Percentiles rank a stretch among this genome's conserved stretches.
Evolutionary conservation across 2,888 invertebrate species (phyloP).

Genomic region (Reticulitermes lucifugus): DNA sequence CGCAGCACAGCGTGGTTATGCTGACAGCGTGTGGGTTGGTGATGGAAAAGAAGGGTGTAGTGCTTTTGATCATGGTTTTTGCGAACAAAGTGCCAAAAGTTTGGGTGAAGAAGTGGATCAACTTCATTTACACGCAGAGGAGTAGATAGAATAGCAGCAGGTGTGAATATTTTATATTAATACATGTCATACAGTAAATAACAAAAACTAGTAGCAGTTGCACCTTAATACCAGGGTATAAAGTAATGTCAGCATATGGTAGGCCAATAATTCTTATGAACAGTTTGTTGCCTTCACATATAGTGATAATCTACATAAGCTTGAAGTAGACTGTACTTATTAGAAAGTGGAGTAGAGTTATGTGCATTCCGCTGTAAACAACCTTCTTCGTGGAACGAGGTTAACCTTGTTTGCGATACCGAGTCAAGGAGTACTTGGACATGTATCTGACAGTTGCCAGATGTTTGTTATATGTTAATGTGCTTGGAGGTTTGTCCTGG

Average conservation of each 20-base stretch:
- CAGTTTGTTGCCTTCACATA: neutral
- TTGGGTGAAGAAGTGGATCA: constrained; percentile 46
- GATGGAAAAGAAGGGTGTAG: neutral
- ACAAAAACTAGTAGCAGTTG: neutral
- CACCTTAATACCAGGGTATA: neutral
- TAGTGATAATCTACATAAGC: constrained; percentile 6
- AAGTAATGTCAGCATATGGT: neutral
- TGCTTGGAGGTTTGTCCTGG: neutral
- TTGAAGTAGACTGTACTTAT: constrained; percentile 20
- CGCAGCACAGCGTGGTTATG: neutral
- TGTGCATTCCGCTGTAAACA: constrained; percentile 11
- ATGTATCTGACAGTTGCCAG: neutral
- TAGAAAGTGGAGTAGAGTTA: constrained; percentile 20
- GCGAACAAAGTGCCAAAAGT: constrained; percentile 42
- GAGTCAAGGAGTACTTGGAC: constrained; percentile 13
- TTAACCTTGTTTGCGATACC: constrained; percentile 4
- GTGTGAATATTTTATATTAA: neutral
- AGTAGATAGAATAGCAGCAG: neutral
- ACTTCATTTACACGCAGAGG: constrained; percentile 44
- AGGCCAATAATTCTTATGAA: neutral
- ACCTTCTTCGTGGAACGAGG: neutral
- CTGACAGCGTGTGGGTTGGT: neutral
- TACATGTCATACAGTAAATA: neutral
- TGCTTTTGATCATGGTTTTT: neutral
- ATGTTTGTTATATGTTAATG: neutral